Conservation (phyloP, 2,888 invertebrate species). For the Catonia carolina region DNA sequence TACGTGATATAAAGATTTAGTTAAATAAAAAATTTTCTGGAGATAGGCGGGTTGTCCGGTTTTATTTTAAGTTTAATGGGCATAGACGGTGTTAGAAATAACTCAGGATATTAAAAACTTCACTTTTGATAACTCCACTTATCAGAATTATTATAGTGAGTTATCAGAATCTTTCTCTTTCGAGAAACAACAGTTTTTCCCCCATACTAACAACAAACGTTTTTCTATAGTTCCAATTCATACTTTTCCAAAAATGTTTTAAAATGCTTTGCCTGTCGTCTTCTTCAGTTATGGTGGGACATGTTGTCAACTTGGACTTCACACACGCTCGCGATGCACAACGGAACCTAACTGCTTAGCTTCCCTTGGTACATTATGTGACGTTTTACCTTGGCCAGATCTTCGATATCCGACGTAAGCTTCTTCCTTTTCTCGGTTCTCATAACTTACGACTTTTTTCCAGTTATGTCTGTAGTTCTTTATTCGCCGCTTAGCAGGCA, state of each 20-base stretch:
- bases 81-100: too few relatives aligned
- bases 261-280: not conserved
- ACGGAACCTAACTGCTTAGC: not conserved
- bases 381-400: conserved; percentile 14
- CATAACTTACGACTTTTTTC: conserved; percentile 4
- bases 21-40: too few relatives aligned
- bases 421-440: conserved; percentile 15
- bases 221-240: conserved; percentile 7
- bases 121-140: too few relatives aligned
- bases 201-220: not conserved
- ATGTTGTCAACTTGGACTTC: conserved; percentile 3
- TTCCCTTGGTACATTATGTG: conserved; percentile 15
- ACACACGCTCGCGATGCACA: conserved; percentile 3
- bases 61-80: too few relatives aligned
- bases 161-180: too few relatives aligned
- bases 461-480: conserved; percentile 13
- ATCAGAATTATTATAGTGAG: too few relatives aligned
- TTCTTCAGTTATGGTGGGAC: not conserved
- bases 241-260: not conserved
- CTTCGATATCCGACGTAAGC: conserved; percentile 21
- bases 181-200: conserved; percentile 10
- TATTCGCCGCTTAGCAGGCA: conserved; percentile 2
- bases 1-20: too few relatives aligned
- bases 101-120: too few relatives aligned
- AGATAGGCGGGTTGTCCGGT: too few relatives aligned